phyloP scores from a whole-genome alignment of 2,113 vertebrate genomes.

The Emydocephalus ijimae region DNA sequence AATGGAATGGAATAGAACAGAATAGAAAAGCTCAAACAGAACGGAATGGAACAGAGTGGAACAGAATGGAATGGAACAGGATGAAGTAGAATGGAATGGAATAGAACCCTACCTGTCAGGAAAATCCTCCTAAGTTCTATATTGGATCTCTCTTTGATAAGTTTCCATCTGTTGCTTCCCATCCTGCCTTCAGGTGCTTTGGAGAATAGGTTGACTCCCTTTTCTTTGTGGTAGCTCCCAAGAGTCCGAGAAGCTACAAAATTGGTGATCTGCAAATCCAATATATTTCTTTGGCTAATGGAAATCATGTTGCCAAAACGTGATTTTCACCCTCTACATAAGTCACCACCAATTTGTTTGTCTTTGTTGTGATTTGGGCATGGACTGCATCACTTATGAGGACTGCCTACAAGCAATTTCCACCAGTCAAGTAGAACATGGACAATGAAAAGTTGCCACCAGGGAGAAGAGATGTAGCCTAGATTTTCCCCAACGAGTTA shows the following conservation, averaged over 20 bases:
- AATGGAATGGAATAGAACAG: no score
- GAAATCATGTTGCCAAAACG: background rate
- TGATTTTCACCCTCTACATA: background rate
- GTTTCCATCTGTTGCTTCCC: no score
- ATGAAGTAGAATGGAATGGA: no score
- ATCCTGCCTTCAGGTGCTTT: no score
- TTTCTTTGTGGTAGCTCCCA: no score
- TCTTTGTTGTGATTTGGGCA: background rate
- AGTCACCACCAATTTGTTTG: rapidly evolving
- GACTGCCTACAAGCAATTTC: background rate
- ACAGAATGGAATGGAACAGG: no score
- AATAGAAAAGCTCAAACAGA: no score
- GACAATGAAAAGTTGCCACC: background rate
- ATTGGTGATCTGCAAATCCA: background rate
- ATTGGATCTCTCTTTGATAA: no score
- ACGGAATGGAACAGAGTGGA: no score
- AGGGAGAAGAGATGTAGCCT: background rate
- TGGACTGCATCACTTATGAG: background rate
- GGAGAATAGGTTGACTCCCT: no score
- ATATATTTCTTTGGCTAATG: background rate
- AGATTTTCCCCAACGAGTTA: background rate
- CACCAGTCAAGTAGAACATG: background rate
- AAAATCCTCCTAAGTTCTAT: no score
- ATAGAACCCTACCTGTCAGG: no score
- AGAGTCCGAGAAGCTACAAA: background rate